These are phyloP conservation scores for Aleadryas rufinucha DNA, from an alignment of 2,113 vertebrate genomes.

Conservation along the genomic window DNA sequence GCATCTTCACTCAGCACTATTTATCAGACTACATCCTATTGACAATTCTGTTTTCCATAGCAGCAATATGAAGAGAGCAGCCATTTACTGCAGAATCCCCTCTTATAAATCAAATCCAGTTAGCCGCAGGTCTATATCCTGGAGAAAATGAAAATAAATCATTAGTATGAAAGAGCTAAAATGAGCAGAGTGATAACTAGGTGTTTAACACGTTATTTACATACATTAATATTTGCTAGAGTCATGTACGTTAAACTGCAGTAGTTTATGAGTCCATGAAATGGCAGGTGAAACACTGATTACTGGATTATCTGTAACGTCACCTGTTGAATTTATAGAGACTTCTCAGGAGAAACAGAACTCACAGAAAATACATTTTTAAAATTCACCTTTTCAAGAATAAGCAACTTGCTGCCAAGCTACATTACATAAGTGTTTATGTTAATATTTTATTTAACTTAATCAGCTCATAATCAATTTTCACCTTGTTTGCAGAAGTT, in stretches of 20 bases:
- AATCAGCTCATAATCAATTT: constrained; percentile 38
- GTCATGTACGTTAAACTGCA: constrained; percentile 52
- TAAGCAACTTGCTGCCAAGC: neutral
- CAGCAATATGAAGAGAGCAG: constrained; percentile 65
- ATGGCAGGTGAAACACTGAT: constrained; percentile 42
- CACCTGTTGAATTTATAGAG: constrained; percentile 32
- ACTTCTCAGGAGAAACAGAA: neutral
- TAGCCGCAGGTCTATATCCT: constrained; percentile 81
- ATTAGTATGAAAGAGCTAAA: constrained; percentile 75
- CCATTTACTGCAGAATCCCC: constrained; percentile 75
- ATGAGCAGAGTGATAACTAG: constrained; percentile 69
- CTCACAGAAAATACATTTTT: neutral
- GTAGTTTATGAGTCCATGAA: constrained; percentile 55
- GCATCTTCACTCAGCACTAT: constrained; percentile 77
- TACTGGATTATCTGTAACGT: constrained; percentile 31
- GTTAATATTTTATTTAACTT: constrained; percentile 9
- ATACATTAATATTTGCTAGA: constrained; percentile 60
- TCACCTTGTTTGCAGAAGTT: constrained; percentile 14
- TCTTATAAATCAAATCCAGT: constrained; percentile 83
- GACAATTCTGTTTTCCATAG: constrained; percentile 81
- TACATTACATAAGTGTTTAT: neutral
- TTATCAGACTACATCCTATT: constrained; percentile 78
- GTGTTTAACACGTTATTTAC: constrained; percentile 63
- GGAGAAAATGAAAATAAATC: constrained; percentile 83
- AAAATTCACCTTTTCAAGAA: constrained; percentile 5